phyloP scores from a whole-genome alignment of 2,113 vertebrate genomes.

The Lagopus leucura region DNA sequence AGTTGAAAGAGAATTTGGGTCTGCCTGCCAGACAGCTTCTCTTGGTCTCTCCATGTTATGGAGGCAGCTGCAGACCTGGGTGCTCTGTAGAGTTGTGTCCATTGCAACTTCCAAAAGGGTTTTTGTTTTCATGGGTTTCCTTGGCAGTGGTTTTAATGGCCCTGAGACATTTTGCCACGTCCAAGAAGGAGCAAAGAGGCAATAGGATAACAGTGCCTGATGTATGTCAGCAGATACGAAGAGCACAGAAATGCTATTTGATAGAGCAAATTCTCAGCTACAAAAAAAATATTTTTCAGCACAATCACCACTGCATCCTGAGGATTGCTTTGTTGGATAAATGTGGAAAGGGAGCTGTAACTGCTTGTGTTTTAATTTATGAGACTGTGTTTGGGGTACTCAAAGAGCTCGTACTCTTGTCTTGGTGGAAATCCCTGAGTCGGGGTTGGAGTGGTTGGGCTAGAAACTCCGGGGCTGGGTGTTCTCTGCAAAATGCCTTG shows the following conservation, averaged over 20 bases:
- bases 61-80: background rate
- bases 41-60: rapidly evolving
- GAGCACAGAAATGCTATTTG: too few species aligned
- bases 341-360: background rate
- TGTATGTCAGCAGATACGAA: background rate
- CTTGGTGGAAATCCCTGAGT: background rate
- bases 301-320: background rate
- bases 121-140: background rate
- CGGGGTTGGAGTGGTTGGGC: background rate
- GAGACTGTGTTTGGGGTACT: background rate
- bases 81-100: background rate
- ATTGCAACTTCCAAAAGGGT: background rate
- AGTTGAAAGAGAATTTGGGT: background rate
- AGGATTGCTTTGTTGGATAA: background rate
- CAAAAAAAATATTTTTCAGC: too few species aligned
- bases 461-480: background rate
- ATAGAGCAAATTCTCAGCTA: too few species aligned
- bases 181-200: background rate
- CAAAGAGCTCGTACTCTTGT: background rate
- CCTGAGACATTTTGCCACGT: rapidly evolving
- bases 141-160: background rate
- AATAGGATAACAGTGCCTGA: background rate
- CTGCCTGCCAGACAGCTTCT: background rate
- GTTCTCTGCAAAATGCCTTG: background rate
- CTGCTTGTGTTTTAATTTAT: background rate